Evolutionary conservation across 1,140 invertebrate genomes (phyloP).

Genomic region (Augochlora pura): DNA sequence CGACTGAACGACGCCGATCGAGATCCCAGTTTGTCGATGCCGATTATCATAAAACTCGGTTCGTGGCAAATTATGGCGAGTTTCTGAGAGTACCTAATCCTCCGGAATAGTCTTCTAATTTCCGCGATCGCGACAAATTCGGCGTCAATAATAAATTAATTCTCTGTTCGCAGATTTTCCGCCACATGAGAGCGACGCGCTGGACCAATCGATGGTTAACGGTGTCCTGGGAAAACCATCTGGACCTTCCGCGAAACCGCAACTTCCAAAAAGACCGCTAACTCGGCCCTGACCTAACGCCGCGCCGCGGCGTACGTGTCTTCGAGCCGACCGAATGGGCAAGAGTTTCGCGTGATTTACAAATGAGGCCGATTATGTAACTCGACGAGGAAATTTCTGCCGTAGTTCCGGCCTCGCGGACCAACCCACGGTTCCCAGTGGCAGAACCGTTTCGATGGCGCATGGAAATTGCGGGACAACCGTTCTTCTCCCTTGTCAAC

Average conservation of each 20-base stretch:
- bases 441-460: neutral
- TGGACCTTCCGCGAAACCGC: neutral
- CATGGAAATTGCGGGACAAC: neutral
- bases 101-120: no score
- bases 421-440: neutral
- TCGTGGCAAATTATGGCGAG: no score
- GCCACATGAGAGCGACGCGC: neutral
- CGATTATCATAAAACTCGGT: no score
- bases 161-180: neutral
- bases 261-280: neutral
- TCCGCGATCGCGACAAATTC: no score
- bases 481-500: neutral
- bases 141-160: neutral
- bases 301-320: no score
- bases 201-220: neutral
- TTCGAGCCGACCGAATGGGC: neutral
- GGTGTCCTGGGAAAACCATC: neutral
- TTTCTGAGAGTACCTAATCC: no score
- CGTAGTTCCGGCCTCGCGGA: neutral
- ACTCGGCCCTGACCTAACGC: no score
- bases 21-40: no score
- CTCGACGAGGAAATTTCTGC: conserved; percentile 19
- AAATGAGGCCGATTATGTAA: conserved; percentile 34
- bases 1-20: no score
- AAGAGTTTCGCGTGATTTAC: conserved; percentile 34